Percentiles rank a stretch among this genome's conserved stretches.
Evolutionary conservation across 2,888 invertebrate genomes (phyloP).

Genomic region (Catocala fraxini): DNA sequence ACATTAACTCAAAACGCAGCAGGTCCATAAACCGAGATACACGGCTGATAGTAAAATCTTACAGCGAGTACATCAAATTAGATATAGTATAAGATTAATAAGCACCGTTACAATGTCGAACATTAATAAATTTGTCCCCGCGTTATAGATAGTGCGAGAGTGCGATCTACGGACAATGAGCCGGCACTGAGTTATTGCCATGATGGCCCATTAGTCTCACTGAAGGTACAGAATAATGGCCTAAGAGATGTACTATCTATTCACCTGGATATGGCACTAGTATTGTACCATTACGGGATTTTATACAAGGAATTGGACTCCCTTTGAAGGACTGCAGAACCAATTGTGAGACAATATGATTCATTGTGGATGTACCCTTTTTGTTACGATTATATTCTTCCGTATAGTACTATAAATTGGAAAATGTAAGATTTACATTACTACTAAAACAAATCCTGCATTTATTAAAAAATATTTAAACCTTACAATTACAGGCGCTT

Average conservation of each 20-base stretch:
- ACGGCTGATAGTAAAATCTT: constrained; percentile 37
- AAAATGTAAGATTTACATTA: no score
- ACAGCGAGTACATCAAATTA: constrained; percentile 73
- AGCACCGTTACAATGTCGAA: constrained; percentile 75
- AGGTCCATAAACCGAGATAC: constrained; percentile 35
- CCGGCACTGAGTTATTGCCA: constrained; percentile 78
- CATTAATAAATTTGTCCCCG: constrained; percentile 86
- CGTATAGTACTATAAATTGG: no score
- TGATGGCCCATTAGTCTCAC: constrained; percentile 82
- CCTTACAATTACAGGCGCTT: no score
- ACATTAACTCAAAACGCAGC: constrained; percentile 9
- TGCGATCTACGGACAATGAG: constrained; percentile 83
- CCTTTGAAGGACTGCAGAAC: constrained; percentile 34
- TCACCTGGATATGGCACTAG: constrained; percentile 65
- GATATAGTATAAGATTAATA: constrained; percentile 72
- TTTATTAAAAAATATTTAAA: no score
- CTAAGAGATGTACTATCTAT: constrained; percentile 57
- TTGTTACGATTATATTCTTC: no score
- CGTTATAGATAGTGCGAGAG: constrained; percentile 81
- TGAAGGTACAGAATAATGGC: constrained; percentile 80
- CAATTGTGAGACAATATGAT: constrained; percentile 30
- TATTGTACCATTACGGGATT: constrained; percentile 51
- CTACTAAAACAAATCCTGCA: no score
- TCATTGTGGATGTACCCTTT: not conserved
- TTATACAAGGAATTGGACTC: constrained; percentile 24